Conservation (phyloP, 2,797 vertebrate species). For the Hippocampus kuda region DNA sequence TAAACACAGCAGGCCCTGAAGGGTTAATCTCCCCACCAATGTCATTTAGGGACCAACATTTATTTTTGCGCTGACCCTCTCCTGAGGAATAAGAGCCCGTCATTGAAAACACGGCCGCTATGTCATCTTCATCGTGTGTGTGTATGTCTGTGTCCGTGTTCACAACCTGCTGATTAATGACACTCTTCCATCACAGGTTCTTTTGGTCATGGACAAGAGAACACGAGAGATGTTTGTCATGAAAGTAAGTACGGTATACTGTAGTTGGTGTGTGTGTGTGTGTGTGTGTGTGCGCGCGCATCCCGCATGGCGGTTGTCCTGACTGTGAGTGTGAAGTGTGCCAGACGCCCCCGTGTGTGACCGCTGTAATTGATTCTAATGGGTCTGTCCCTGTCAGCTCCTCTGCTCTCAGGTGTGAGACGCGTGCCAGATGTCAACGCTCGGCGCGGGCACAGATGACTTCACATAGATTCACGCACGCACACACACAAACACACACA, state of each 20-base stretch:
- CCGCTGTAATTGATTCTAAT: constrained; percentile 98
- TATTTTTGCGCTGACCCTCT: constrained; percentile 38
- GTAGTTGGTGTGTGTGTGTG: constrained; percentile 14
- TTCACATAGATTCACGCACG: constrained; percentile 31
- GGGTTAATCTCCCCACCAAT: constrained; percentile 16
- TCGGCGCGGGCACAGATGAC: constrained; percentile 77
- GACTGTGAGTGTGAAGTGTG: constrained; percentile 53
- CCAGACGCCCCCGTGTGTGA: constrained; percentile 68
- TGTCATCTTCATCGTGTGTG: constrained; percentile 22
- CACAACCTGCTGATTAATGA: constrained; percentile 40
- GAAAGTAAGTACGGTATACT: constrained; percentile 75
- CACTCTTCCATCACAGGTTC: constrained; percentile 73
- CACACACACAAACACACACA: constrained; percentile 25
- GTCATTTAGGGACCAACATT: constrained; percentile 38
- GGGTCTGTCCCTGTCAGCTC: constrained; percentile 92
- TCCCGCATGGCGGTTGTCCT: constrained; percentile 22
- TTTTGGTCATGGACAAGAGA: constrained; percentile 93
- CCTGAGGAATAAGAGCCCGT: constrained; percentile 26
- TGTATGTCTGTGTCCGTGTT: constrained; percentile 11
- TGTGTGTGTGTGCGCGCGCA: constrained; percentile 12
- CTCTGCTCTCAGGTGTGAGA: constrained; percentile 89
- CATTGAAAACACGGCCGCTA: constrained; percentile 29
- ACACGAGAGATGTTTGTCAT: constrained; percentile 91
- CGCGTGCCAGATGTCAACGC: constrained; percentile 89
- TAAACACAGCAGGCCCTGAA: constrained; percentile 17